Evolutionary conservation across 2,888 invertebrate species (phyloP), one percentile per base, ranked within the genome.

Genomic region (Coleophora flavipennella): DNA sequence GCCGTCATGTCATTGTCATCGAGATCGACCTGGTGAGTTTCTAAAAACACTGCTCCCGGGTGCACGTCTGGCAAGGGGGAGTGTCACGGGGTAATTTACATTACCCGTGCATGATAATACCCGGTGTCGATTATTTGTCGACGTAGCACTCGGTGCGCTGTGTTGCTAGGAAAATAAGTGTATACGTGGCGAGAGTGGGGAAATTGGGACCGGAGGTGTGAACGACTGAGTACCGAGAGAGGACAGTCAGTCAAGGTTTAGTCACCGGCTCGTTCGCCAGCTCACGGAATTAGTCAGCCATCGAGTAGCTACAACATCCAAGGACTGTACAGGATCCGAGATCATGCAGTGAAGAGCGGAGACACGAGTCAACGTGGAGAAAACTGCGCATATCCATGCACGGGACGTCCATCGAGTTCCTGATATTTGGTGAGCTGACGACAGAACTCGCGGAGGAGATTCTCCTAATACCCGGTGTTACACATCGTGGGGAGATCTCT

Each of bases 41-140:
- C n/a, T n/a, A n/a, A n/a, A n/a, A n/a, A n/a, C n/a, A n/a, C n/a
- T n/a, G n/a, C n/a, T n/a, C n/a, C n/a, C n/a, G n/a, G n/a, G n/a
- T n/a, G n/a, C n/a, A n/a, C n/a, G n/a, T n/a, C n/a, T n/a, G n/a
- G n/a, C n/a, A n/a, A n/a, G n/a, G n/a, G n/a, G n/a, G 2, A 8
- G 31, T 8, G 11, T n/a, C 4, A n/a, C 11, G n/a, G 31, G 31
- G 9, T n/a, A 8, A 31, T n/a, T 8, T n/a, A 31, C 31, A 6
- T 31, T 31, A 31, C 9, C 11, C n/a, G n/a, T 31, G 7, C 27
- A 27, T 27, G 27, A 6, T 27, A 27, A 27, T 27, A 27, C 27
- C 27, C 27, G 27, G 27, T 43, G 29, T 40, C 28, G 11, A 44
- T 41, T 28, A 31, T 25, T n/a, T n/a, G n/a, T n/a, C n/a, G n/a